Evolutionary conservation across 2,797 vertebrate species (phyloP).

Genomic region (Rhodeus uyekii): DNA sequence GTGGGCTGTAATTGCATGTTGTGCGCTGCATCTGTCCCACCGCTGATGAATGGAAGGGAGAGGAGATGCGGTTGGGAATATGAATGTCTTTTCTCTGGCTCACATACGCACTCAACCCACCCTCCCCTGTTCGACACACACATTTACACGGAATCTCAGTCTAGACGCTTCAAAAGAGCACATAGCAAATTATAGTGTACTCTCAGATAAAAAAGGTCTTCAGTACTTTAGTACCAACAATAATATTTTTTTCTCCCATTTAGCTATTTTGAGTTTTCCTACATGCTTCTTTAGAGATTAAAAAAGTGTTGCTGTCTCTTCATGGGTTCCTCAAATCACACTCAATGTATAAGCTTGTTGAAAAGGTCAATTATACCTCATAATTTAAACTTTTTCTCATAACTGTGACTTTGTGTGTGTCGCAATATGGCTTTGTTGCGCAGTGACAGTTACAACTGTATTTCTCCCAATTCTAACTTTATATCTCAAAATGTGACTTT

Average conservation of each 20-base stretch:
- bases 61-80: conserved; percentile 35
- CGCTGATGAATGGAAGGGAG: conserved; percentile 41
- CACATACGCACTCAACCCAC: not conserved
- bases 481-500: not conserved
- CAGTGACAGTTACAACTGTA: not conserved
- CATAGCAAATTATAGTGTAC: not conserved
- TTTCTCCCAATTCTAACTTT: not conserved
- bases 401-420: not conserved
- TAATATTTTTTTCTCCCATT: not conserved
- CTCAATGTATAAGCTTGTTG: not conserved
- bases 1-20: conserved; percentile 31
- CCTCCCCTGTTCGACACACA: not conserved
- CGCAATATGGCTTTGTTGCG: not conserved
- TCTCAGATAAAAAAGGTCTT: not conserved
- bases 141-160: not conserved
- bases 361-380: not conserved
- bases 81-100: conserved; percentile 19
- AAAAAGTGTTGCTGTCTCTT: not conserved
- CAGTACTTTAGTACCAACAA: not conserved
- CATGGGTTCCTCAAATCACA: not conserved
- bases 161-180: conserved; percentile 15
- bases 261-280: not conserved
- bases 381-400: not conserved
- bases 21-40: conserved; percentile 39
- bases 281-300: not conserved